phyloP scores from a whole-genome alignment of 1,140 invertebrate species.

The Drosophila lowei region DNA sequence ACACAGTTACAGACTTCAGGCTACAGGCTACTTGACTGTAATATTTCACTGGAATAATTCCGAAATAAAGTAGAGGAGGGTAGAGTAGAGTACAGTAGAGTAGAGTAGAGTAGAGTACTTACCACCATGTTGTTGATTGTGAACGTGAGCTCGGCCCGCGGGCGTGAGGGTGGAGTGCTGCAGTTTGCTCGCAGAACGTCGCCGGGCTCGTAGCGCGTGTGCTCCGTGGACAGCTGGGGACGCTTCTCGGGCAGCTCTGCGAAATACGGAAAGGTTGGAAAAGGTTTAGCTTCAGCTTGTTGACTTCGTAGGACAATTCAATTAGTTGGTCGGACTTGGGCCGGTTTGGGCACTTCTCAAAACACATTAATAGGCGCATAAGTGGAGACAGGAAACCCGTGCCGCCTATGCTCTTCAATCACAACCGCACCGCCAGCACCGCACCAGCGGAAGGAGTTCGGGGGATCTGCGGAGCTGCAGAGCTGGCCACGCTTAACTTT shows the following conservation, averaged over 20 bases:
- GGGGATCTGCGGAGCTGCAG: constrained; percentile 21
- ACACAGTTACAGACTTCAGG: too few relatives aligned
- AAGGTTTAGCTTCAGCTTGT: constrained; percentile 2
- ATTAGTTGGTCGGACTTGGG: constrained; percentile 32
- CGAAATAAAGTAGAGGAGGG: background rate
- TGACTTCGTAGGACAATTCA: constrained; percentile 32
- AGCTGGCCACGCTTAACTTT: constrained; percentile 65
- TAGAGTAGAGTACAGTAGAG: too few relatives aligned
- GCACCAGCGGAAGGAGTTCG: constrained; percentile 8
- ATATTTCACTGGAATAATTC: constrained; percentile 45
- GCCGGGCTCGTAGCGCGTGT: constrained; percentile 87
- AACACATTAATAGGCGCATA: constrained; percentile 53
- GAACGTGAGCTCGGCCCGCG: constrained; percentile 88
- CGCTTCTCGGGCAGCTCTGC: constrained; percentile 86
- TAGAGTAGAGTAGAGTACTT: constrained; percentile 79
- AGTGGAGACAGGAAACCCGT: constrained; percentile 30
- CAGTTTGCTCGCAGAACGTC: constrained; percentile 88
- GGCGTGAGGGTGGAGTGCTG: constrained; percentile 87
- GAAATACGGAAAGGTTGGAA: constrained; percentile 49
- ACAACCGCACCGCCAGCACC: constrained; percentile 14
- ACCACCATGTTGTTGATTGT: constrained; percentile 90
- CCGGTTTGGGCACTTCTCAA: constrained; percentile 13
- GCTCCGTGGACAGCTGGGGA: constrained; percentile 86
- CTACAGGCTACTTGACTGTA: constrained; percentile 16
- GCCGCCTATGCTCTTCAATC: constrained; percentile 28